phyloP scores from a whole-genome alignment of 2,113 vertebrate species.

The Neogale vison region DNA sequence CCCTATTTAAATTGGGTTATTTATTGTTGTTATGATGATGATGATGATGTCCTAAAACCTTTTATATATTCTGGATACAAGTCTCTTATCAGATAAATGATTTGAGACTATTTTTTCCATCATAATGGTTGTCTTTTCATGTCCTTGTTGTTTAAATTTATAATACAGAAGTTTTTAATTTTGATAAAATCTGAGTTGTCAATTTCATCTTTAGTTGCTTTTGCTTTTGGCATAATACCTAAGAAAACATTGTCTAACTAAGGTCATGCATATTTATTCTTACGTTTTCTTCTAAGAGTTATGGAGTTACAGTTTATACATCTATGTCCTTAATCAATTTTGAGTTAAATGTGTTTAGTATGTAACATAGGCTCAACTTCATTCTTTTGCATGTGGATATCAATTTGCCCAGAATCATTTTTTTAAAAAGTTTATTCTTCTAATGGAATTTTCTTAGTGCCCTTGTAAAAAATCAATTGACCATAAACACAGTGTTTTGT shows the following conservation, averaged over 20 bases:
- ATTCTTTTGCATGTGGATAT: background rate
- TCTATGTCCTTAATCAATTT: background rate
- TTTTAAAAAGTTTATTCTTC: background rate
- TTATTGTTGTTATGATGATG: background rate
- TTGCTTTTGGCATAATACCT: background rate
- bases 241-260: background rate
- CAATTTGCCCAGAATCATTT: background rate
- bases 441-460: background rate
- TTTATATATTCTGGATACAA: background rate
- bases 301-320: background rate
- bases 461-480: background rate
- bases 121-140: background rate
- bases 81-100: background rate
- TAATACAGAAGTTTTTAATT: background rate
- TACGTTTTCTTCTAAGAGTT: background rate
- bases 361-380: background rate
- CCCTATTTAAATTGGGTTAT: background rate
- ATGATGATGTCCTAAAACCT: background rate
- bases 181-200: background rate
- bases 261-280: background rate
- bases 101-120: background rate
- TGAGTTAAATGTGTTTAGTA: background rate
- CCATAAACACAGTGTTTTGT: background rate
- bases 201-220: background rate
- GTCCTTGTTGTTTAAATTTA: background rate